Conservation (phyloP, 2,797 vertebrate genomes). For the Trachurus trachurus region DNA sequence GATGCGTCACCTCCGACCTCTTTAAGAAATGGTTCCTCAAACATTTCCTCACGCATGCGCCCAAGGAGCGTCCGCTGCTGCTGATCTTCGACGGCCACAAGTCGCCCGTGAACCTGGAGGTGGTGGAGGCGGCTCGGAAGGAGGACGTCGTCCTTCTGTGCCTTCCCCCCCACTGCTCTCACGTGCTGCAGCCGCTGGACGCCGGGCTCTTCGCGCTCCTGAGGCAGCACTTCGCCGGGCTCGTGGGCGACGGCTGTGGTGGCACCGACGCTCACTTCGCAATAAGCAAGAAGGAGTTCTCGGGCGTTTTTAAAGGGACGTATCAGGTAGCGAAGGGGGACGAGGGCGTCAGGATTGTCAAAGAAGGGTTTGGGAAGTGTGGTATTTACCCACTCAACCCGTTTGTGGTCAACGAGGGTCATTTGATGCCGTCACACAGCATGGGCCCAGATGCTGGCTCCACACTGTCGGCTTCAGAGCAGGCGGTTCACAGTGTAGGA, state of each 20-base stretch:
- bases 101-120: conserved; percentile 77
- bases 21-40: conserved; percentile 84
- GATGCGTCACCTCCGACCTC: conserved; percentile 76
- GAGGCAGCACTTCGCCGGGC: conserved; percentile 63
- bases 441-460: conserved; percentile 36
- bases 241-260: conserved; percentile 50
- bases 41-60: conserved; percentile 69
- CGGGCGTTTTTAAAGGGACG: conserved; percentile 67
- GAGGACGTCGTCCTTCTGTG: conserved; percentile 75
- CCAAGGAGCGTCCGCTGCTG: conserved; percentile 73
- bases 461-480: conserved; percentile 40
- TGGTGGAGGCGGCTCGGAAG: conserved; percentile 76
- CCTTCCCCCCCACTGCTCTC: conserved; percentile 77
- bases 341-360: conserved; percentile 72
- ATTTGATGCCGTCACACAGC: conserved; percentile 53
- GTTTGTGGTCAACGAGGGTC: conserved; percentile 50
- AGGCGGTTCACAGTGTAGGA: conserved; percentile 35
- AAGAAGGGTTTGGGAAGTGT: conserved; percentile 77
- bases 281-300: conserved; percentile 82
- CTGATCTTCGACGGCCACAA: conserved; percentile 79
- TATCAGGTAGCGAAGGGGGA: conserved; percentile 72
- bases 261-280: conserved; percentile 59
- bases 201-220: conserved; percentile 67
- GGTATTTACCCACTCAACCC: conserved; percentile 74
- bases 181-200: conserved; percentile 79